Evolutionary conservation across 2,797 vertebrate genomes (phyloP), one percentile per base, ranked within the genome.

Genomic region (Hippoglossus hippoglossus): DNA sequence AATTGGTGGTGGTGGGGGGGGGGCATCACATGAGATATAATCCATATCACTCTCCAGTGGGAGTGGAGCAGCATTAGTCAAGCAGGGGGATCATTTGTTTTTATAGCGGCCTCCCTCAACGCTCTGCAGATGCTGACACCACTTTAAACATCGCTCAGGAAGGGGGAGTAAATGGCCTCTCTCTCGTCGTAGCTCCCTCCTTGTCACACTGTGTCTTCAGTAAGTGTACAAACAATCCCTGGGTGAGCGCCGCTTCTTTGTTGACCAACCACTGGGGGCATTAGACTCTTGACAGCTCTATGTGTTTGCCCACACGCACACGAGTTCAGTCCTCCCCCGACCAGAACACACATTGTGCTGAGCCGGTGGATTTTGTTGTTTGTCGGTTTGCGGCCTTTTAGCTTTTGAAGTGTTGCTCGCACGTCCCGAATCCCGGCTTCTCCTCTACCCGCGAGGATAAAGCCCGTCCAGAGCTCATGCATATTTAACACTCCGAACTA

Each of bases 401-500:
- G 58, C 61, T 54, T 54, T 75, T 82, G 68, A 86, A 82, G 75
- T 71, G 66, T 65, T n/a, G 56, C 81, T 69, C n/a, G 53, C 61
- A 56, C 80, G 71, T 72, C 68, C 80, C 84, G 80, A 84, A 73
- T 82, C 39, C n/a, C 68, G 70, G 73, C 79, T 75, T 60, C 77
- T 73, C 75, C 76, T 59, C 65, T 15, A 54, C 77, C 76, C 60
- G 60, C 51, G 83, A 78, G 80, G 67, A 86, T 72, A 53, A 64
- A 79, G 69, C 51, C 63, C 3, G 56, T 83, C 79, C 60, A 81
- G 58, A 58, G 21, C 80, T 82, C 75, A 78, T 90, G 77, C 78
- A 86, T 91, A 79, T 90, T 89, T 89, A 90, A 90, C 74, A 41
- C 68, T 54, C 22, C 46, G 47, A 75, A 73, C 78, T 54, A 86